Percentiles rank a stretch among this genome's conserved stretches.
Evolutionary conservation across 2,797 vertebrate genomes (phyloP).

Genomic region (Fistularia tabacaria): DNA sequence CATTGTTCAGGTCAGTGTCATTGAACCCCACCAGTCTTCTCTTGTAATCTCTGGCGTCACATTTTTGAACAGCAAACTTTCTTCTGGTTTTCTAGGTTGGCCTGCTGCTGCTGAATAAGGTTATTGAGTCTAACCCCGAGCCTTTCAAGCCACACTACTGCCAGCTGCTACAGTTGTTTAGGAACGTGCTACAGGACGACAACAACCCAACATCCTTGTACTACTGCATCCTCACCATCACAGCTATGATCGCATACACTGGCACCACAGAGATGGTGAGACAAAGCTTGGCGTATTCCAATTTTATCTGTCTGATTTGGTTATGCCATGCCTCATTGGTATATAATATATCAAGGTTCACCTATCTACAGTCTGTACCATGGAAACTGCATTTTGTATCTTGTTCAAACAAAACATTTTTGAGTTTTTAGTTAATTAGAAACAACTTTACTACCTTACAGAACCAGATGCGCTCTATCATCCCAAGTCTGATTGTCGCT

Average conservation of each 20-base stretch:
- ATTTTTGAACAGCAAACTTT: not conserved
- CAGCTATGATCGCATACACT: slow-evolving; percentile 72
- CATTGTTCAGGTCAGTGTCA: too few species aligned
- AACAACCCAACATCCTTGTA: slow-evolving; percentile 77
- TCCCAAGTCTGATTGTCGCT: slow-evolving; percentile 80
- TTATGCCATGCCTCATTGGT: too few species aligned
- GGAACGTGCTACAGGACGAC: slow-evolving; percentile 73
- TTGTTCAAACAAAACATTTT: not conserved
- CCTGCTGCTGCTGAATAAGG: slow-evolving; percentile 82
- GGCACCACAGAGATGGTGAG: slow-evolving; percentile 83
- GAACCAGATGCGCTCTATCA: slow-evolving; percentile 79
- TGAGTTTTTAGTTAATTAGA: not conserved
- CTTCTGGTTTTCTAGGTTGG: slow-evolving; percentile 70
- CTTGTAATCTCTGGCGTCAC: too few species aligned
- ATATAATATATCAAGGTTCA: too few species aligned
- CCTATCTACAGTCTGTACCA: too few species aligned
- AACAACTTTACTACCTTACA: slow-evolving; percentile 36
- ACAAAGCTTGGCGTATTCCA: not conserved
- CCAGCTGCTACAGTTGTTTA: slow-evolving; percentile 81
- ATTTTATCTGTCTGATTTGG: too few species aligned
- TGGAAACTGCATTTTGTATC: too few species aligned
- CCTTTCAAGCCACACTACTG: slow-evolving; percentile 79
- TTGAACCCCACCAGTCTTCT: too few species aligned
- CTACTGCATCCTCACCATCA: slow-evolving; percentile 83
- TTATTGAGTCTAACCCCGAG: slow-evolving; percentile 82